Conservation (phyloP, 2,797 vertebrate species). For the Takifugu rubripes region DNA sequence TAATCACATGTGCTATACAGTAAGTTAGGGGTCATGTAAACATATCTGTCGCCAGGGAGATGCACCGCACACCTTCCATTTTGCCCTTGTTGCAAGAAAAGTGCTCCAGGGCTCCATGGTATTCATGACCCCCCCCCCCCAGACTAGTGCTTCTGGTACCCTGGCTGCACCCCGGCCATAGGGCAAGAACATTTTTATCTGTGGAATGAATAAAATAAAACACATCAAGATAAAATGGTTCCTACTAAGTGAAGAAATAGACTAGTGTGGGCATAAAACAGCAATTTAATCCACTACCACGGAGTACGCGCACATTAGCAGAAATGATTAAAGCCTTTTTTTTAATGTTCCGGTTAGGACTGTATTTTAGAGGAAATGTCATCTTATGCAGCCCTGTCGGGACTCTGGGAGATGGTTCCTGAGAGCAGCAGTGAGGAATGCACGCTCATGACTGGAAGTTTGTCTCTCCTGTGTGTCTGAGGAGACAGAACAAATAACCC, state of each 20-base stretch:
- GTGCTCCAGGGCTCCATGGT: conserved; percentile 18
- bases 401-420: conserved; percentile 5
- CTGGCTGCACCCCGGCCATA: conserved; percentile 2
- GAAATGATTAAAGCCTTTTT: conserved; percentile 27
- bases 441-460: conserved; percentile 33
- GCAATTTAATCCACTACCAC: conserved; percentile 5
- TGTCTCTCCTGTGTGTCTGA: conserved; percentile 24
- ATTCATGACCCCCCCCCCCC: conserved; percentile 12
- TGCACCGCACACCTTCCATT: conserved; percentile 19
- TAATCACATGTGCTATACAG: conserved; percentile 18
- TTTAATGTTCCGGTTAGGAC: conserved; percentile 32
- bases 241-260: background rate
- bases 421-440: conserved; percentile 31
- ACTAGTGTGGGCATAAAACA: background rate
- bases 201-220: too few relatives aligned
- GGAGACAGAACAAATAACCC: conserved; percentile 23
- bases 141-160: conserved; percentile 9
- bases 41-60: conserved; percentile 41
- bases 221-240: too few relatives aligned
- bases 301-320: conserved; percentile 6
- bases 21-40: conserved; percentile 35
- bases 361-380: conserved; percentile 27
- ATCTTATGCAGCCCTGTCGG: conserved; percentile 20
- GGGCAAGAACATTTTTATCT: background rate
- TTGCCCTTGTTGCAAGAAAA: conserved; percentile 11